phyloP scores from a whole-genome alignment of 2,113 vertebrate genomes.

The Tursiops truncatus region DNA sequence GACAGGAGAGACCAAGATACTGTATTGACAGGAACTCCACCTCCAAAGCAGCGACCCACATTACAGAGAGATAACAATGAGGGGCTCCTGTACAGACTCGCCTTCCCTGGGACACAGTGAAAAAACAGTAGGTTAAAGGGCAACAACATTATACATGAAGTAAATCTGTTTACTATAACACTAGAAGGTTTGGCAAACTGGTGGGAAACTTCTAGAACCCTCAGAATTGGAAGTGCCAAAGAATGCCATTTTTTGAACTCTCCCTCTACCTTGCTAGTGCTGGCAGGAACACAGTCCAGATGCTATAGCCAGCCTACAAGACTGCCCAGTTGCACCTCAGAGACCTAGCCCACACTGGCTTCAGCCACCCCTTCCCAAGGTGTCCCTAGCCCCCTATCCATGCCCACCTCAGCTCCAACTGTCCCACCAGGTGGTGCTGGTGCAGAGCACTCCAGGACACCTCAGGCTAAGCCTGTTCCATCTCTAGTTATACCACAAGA shows the following conservation, averaged over 20 bases:
- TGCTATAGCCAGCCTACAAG: background rate
- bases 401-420: background rate
- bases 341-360: background rate
- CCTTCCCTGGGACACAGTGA: too few species aligned
- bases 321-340: background rate
- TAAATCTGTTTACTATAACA: background rate
- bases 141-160: background rate
- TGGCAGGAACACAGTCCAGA: background rate
- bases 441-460: background rate
- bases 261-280: background rate
- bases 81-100: too few species aligned
- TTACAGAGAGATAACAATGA: too few species aligned
- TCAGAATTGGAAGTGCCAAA: background rate
- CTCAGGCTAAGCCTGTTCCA: background rate
- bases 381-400: background rate
- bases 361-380: background rate
- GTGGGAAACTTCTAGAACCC: background rate
- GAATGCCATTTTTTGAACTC: background rate
- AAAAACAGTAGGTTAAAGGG: too few species aligned
- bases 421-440: background rate
- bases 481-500: background rate
- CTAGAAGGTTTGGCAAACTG: background rate
- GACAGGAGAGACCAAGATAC: too few species aligned
- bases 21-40: too few species aligned
- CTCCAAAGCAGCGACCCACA: too few species aligned